phyloP scores from a whole-genome alignment of 2,113 vertebrate genomes.

The Furnarius figulus region DNA sequence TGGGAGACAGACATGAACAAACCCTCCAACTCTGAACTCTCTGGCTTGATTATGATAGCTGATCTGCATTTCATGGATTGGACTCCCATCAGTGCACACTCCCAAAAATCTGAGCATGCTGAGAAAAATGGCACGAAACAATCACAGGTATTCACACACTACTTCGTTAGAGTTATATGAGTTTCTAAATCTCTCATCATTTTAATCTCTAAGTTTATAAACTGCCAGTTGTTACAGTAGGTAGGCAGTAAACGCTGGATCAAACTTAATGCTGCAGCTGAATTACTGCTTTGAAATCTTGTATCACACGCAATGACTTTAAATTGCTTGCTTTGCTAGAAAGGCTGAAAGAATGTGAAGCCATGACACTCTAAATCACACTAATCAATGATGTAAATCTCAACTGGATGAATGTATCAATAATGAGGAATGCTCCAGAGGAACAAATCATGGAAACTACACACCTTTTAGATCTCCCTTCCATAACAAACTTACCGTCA shows the following conservation, averaged over 20 bases:
- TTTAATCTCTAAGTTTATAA: conserved; percentile 44
- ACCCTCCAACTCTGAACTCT: neutral
- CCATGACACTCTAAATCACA: conserved; percentile 21
- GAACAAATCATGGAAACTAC: neutral
- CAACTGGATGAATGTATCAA: conserved; percentile 33
- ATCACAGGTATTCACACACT: neutral
- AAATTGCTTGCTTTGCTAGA: conserved; percentile 51
- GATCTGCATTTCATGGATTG: neutral
- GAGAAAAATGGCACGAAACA: neutral
- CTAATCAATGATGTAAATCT: conserved; percentile 60
- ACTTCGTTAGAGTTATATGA: neutral
- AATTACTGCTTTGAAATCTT: conserved; percentile 56
- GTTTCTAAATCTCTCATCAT: conserved; percentile 33
- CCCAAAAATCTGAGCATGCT: neutral
- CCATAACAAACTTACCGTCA: neutral
- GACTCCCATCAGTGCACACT: neutral
- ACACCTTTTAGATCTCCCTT: neutral
- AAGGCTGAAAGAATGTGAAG: conserved; percentile 5
- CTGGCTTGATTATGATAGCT: neutral
- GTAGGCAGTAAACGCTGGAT: conserved; percentile 33
- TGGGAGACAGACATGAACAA: neutral
- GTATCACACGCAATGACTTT: neutral
- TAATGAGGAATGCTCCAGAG: conserved; percentile 5
- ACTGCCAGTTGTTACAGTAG: conserved; percentile 11
- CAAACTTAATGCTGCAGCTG: conserved; percentile 20